These are phyloP conservation scores for Drosophila borealis DNA, from an alignment of 2,888 invertebrate genomes.

Conservation along the genomic window DNA sequence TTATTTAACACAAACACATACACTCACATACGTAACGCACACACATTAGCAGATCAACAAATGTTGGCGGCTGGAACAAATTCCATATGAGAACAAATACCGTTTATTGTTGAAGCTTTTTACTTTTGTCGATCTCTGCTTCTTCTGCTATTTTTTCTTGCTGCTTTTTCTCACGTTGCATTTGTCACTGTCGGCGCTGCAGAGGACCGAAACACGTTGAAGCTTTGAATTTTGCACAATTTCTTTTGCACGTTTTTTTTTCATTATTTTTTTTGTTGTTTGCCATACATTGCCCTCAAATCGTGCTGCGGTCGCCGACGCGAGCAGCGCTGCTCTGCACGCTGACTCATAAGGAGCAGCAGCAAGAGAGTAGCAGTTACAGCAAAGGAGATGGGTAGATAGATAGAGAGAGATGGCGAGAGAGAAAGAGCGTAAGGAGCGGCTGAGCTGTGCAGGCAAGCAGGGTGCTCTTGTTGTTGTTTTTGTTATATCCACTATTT, in stretches of 20 bases:
- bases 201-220: constrained; percentile 37
- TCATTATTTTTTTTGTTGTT: constrained; percentile 19
- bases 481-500: constrained; percentile 53
- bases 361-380: constrained; percentile 32
- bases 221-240: constrained; percentile 60
- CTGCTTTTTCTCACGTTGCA: constrained; percentile 42
- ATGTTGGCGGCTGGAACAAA: constrained; percentile 53
- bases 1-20: constrained; percentile 53
- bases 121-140: constrained; percentile 22
- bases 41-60: constrained; percentile 38
- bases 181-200: constrained; percentile 49
- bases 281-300: constrained; percentile 65
- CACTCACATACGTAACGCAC: constrained; percentile 18
- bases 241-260: constrained; percentile 47
- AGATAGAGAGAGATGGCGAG: constrained; percentile 25
- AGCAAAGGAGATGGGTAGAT: constrained; percentile 24
- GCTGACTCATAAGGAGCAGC: constrained; percentile 65
- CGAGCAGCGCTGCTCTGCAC: constrained; percentile 40
- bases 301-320: constrained; percentile 43
- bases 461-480: constrained; percentile 48
- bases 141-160: constrained; percentile 36
- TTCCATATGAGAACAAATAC: constrained; percentile 52
- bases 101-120: constrained; percentile 40
- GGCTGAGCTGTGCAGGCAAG: constrained; percentile 32
- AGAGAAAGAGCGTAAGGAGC: constrained; percentile 43